These are phyloP conservation scores for Drosophila rubida DNA, from an alignment of 2,888 invertebrate genomes.

Conservation along the genomic window DNA sequence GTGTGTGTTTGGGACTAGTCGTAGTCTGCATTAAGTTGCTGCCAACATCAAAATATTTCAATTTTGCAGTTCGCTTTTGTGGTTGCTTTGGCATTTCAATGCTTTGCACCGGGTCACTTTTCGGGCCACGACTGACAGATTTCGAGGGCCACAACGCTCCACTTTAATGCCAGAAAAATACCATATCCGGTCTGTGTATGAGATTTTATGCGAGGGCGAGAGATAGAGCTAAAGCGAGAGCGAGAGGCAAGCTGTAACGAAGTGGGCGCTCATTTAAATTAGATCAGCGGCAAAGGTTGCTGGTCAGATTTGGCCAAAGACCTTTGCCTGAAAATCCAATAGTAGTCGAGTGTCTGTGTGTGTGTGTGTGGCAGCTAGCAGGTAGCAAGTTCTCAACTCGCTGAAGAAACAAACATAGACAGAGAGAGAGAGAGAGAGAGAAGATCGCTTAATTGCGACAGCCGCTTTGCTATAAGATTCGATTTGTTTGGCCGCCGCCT, in stretches of 20 bases:
- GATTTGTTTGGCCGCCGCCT: constrained; percentile 20
- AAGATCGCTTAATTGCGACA: constrained; percentile 60
- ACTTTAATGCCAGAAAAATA: constrained; percentile 63
- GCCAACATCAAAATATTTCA: constrained; percentile 76
- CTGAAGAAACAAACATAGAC: not conserved
- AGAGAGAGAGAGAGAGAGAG: not conserved
- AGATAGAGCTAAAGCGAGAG: no score
- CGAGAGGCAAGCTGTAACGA: constrained; percentile 1
- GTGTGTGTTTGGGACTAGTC: constrained; percentile 36
- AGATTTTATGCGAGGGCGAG: constrained; percentile 72
- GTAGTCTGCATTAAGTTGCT: constrained; percentile 59
- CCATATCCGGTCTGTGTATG: constrained; percentile 64
- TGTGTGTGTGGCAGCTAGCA: constrained; percentile 15
- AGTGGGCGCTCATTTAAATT: constrained; percentile 66
- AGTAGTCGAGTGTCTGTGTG: constrained; percentile 5
- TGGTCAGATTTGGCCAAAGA: constrained; percentile 27
- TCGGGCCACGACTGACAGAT: constrained; percentile 15
- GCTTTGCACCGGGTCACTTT: constrained; percentile 45
- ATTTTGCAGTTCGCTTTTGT: constrained; percentile 76
- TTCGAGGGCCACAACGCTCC: constrained; percentile 1
- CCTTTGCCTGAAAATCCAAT: constrained; percentile 21
- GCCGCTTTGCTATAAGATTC: constrained; percentile 23
- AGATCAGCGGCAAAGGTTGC: constrained; percentile 54
- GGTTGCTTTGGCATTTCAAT: constrained; percentile 68
- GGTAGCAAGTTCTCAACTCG: not conserved